These are phyloP conservation scores for Seriola quinqueradiata DNA, from an alignment of 2,113 vertebrate genomes.

Conservation along the genomic window DNA sequence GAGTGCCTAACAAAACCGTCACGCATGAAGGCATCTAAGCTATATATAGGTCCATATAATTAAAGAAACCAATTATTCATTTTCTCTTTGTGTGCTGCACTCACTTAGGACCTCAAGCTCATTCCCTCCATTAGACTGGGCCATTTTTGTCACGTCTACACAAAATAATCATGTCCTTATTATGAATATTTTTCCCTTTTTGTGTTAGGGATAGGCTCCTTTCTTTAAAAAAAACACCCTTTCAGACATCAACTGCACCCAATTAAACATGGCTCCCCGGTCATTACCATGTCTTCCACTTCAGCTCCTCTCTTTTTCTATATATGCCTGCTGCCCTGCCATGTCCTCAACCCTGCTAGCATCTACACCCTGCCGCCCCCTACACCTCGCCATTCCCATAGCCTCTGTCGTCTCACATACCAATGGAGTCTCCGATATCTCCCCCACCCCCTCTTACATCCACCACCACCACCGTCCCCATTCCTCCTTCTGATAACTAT, in stretches of 20 bases:
- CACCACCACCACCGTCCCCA: conserved; percentile 17
- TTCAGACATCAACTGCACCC: conserved; percentile 28
- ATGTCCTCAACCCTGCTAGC: conserved; percentile 61
- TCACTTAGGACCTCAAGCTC: not conserved
- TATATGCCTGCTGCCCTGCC: conserved; percentile 43
- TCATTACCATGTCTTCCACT: conserved; percentile 10
- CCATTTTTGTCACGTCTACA: conserved; percentile 40
- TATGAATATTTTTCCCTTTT: not conserved
- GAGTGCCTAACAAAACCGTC: not conserved
- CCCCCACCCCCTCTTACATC: not conserved
- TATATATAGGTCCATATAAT: conserved; percentile 28
- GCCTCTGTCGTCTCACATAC: conserved; percentile 74
- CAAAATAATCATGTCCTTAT: not conserved
- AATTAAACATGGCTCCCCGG: not conserved
- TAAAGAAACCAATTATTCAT: conserved; percentile 9
- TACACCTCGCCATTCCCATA: conserved; percentile 36
- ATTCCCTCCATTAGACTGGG: not conserved
- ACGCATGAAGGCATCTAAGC: conserved; percentile 25
- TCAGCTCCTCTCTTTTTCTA: conserved; percentile 29
- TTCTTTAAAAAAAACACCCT: conserved; percentile 10
- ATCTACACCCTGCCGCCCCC: conserved; percentile 28
- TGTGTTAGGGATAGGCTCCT: not conserved
- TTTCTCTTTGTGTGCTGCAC: conserved; percentile 12
- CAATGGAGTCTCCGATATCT: conserved; percentile 52
- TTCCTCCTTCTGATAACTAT: conserved; percentile 57